Conservation (phyloP, 2,113 vertebrate species). For the Morone chrysops region DNA sequence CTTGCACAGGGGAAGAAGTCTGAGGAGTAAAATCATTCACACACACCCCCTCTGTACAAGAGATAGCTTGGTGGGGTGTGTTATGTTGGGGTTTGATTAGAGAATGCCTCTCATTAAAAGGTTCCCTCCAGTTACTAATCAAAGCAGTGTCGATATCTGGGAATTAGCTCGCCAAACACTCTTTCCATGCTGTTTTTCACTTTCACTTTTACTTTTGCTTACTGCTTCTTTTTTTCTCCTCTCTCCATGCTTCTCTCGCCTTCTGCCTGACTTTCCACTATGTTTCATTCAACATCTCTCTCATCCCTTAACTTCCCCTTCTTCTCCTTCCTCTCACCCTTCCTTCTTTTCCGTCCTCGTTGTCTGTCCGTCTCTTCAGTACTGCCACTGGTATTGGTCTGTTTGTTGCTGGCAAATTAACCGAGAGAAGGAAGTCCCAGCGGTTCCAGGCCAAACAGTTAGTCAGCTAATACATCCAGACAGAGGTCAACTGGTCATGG, state of each 20-base stretch:
- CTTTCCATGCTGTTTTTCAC: conserved; percentile 61
- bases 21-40: conserved; percentile 52
- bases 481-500: conserved; percentile 32
- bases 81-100: conserved; percentile 80
- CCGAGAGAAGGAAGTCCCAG: conserved; percentile 55
- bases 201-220: conserved; percentile 41
- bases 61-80: conserved; percentile 59
- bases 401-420: conserved; percentile 71
- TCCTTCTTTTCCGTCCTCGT: not conserved
- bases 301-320: conserved; percentile 13
- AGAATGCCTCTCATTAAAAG: conserved; percentile 80
- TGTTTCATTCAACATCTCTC: conserved; percentile 1
- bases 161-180: conserved; percentile 76
- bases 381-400: conserved; percentile 46
- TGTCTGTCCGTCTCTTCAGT: conserved; percentile 48
- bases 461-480: conserved; percentile 22
- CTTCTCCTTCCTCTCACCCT: not conserved
- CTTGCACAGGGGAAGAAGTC: conserved; percentile 47
- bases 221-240: conserved; percentile 19
- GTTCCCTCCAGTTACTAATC: conserved; percentile 80
- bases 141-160: conserved; percentile 76
- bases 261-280: conserved; percentile 20
- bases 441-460: conserved; percentile 31
- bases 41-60: conserved; percentile 24
- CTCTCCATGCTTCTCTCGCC: not conserved